Evolutionary conservation across 2,797 vertebrate species (phyloP), one percentile per base, ranked within the genome.

Genomic region (Enteromius treurensis): DNA sequence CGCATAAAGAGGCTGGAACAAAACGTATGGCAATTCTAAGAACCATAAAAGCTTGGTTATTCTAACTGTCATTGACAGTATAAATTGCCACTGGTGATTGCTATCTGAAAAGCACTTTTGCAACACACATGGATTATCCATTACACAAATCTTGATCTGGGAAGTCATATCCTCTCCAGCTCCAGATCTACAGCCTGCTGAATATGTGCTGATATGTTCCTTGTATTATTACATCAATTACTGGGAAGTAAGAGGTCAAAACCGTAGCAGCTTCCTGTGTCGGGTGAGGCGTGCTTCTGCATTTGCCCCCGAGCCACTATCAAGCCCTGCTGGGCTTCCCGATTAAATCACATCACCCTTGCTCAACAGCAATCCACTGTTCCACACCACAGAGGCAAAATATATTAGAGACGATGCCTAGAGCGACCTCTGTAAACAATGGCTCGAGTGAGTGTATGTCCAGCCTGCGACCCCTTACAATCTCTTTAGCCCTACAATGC

Each of bases 311-410:
- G 88, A 94, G 94, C 94, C 91, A 90, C 93, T 93, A 95, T 95
- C 95, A 94, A 91, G 90, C 85, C 86, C 26, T 92, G 89, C 92
- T 93, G 92, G 90, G 93, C 94, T 91, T 91, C 91, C 89, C 94
- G 93, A 95, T 95, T 95, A 94, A 95, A 96, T 95, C 95, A 94
- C 93, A 94, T 93, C 93, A 92, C 93, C 93, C 93, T 90, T 92
- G 91, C 91, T 93, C 93, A 95, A 95, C 92, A 95, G 94, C 93
- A 94, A 94, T 92, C 90, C 93, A 89, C 91, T 94, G 93, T 93
- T 93, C 90, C 87, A 82, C 90, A 89, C 82, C 88, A 86, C 51
- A 88, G 90, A 92, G 80, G 32, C 71, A 88, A 86, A 86, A 88
- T 82, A 91, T 94, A 94, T 94, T 93, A 93, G 88, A 92, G 91